phyloP scores from a whole-genome alignment of 1,140 invertebrate species.

The Andrena cerasifolii region DNA sequence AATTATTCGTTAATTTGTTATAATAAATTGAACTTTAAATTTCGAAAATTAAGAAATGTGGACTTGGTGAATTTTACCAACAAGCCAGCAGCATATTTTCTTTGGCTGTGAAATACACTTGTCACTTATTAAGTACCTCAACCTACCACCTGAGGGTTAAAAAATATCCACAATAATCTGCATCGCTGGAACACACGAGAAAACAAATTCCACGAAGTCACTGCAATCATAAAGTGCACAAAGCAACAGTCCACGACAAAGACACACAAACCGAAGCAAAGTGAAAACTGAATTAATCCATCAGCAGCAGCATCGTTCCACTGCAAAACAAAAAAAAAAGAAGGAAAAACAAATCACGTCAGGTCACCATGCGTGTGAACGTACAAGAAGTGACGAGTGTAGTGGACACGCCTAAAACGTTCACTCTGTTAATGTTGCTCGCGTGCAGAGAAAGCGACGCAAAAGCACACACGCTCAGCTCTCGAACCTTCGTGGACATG shows the following conservation, averaged over 20 bases:
- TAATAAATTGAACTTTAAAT: no score
- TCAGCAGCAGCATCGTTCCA: background rate
- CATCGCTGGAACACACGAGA: background rate
- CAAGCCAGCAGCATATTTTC: no score
- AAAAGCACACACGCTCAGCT: conserved; percentile 58
- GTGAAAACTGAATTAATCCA: background rate
- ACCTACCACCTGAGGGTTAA: background rate
- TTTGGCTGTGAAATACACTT: no score
- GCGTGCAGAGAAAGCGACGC: background rate
- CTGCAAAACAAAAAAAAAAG: no score
- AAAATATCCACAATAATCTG: background rate
- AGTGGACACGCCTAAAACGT: background rate
- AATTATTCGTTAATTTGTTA: no score
- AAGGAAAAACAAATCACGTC: no score
- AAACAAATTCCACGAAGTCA: background rate
- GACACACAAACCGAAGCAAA: background rate
- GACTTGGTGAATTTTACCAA: no score
- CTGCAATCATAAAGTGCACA: background rate
- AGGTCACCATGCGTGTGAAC: background rate
- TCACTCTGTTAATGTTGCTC: background rate
- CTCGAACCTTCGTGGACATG: conserved; percentile 77
- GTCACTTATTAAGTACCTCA: no score
- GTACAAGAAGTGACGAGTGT: background rate
- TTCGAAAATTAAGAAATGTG: no score
- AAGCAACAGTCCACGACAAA: background rate